A percentile compares a stretch with the other conserved stretches of the same genome.
These are phyloP conservation scores for Cercocebus atys DNA, from an alignment of 2,113 vertebrate species.

Conservation along the genomic window DNA sequence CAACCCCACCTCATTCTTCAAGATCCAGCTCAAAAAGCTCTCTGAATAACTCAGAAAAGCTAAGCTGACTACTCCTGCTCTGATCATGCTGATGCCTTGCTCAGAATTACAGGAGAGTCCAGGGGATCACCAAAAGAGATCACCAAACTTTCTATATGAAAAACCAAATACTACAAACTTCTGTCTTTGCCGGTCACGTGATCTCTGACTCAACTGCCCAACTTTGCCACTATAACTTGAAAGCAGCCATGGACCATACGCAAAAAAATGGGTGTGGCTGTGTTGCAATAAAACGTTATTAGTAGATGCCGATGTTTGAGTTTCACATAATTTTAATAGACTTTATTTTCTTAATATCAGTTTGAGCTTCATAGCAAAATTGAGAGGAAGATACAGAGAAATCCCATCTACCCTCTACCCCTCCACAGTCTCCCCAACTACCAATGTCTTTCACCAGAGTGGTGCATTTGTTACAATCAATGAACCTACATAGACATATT, in stretches of 20 bases:
- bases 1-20: neutral
- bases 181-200: no score
- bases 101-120: neutral
- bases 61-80: neutral
- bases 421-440: accelerated
- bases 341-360: neutral
- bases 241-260: neutral
- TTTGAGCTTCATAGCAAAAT: neutral
- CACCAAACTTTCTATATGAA: neutral
- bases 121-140: neutral
- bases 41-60: neutral
- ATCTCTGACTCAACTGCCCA: neutral
- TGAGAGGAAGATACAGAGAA: neutral
- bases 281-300: neutral
- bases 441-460: no score
- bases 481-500: accelerated
- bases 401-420: no score
- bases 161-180: accelerated
- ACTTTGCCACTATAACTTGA: neutral
- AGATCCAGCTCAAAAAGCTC: neutral
- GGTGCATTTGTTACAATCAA: neutral
- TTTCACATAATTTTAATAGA: neutral
- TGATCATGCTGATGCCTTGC: neutral
- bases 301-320: neutral
- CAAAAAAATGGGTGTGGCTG: accelerated